Conservation (phyloP, 2,888 invertebrate species). For the Tachystola acroxantha region DNA sequence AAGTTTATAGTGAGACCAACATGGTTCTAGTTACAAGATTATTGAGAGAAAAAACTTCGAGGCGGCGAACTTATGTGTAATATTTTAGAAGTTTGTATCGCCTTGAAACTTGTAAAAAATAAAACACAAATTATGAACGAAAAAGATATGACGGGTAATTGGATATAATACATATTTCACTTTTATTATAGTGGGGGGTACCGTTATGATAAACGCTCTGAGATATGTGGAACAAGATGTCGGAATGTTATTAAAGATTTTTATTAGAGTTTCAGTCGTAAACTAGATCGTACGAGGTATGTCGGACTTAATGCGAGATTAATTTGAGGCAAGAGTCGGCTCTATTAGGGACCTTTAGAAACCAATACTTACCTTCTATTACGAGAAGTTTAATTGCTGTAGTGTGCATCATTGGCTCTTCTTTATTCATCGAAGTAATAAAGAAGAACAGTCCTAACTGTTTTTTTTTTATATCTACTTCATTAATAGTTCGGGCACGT, state of each 20-base stretch:
- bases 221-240: slow-evolving; percentile 45
- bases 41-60: slow-evolving; percentile 47
- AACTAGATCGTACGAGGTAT: slow-evolving; percentile 48
- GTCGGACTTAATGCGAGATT: slow-evolving; percentile 36
- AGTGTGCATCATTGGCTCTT: too few relatives aligned
- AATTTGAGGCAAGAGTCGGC: slow-evolving; percentile 38
- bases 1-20: slow-evolving; percentile 70
- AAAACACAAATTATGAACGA: slow-evolving; percentile 40
- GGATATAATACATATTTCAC: slow-evolving; percentile 48
- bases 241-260: slow-evolving; percentile 66
- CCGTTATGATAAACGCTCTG: slow-evolving; percentile 50
- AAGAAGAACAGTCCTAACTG: too few relatives aligned
- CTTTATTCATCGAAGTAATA: too few relatives aligned
- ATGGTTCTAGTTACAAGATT: slow-evolving; percentile 64
- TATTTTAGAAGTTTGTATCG: slow-evolving; percentile 58
- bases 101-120: slow-evolving; percentile 24
- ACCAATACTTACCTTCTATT: too few relatives aligned
- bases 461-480: too few relatives aligned
- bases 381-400: too few relatives aligned
- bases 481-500: too few relatives aligned
- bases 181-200: slow-evolving; percentile 43
- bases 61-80: slow-evolving; percentile 45
- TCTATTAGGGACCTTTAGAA: slow-evolving; percentile 4
- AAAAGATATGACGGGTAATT: slow-evolving; percentile 49
- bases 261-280: slow-evolving; percentile 60